Conservation (phyloP, 2,113 vertebrate genomes). For the Mugil cephalus region DNA sequence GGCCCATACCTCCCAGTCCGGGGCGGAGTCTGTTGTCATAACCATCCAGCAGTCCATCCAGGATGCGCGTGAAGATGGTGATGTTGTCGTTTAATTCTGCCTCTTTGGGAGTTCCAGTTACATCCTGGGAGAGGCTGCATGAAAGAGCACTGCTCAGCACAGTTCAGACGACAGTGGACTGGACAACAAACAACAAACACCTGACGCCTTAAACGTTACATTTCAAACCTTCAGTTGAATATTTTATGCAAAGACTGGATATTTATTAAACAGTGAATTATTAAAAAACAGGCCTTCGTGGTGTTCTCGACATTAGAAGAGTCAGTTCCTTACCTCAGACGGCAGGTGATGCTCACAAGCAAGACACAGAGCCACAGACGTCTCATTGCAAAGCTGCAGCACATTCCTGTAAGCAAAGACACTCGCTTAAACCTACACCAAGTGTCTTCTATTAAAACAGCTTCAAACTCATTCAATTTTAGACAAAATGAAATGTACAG, state of each 20-base stretch:
- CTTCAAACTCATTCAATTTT: no score
- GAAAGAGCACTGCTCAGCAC: neutral
- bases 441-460: neutral
- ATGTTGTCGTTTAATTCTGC: slow-evolving; percentile 93
- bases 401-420: slow-evolving; percentile 86
- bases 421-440: slow-evolving; percentile 4
- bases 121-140: slow-evolving; percentile 89
- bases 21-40: slow-evolving; percentile 97
- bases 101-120: slow-evolving; percentile 87
- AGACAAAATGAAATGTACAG: neutral
- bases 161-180: neutral
- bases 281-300: neutral
- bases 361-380: slow-evolving; percentile 87
- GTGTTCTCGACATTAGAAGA: neutral
- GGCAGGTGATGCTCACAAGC: slow-evolving; percentile 90
- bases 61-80: slow-evolving; percentile 95
- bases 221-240: neutral
- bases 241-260: neutral
- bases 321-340: slow-evolving; percentile 88
- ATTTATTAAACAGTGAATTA: neutral
- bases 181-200: neutral
- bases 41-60: slow-evolving; percentile 94
- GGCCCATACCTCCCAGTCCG: slow-evolving; percentile 90
- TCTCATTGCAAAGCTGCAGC: slow-evolving; percentile 90
- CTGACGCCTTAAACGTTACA: neutral